Percentiles rank a stretch among this genome's conserved stretches.
Evolutionary conservation across 1,140 invertebrate genomes (phyloP).

Genomic region (Pinna nobilis): DNA sequence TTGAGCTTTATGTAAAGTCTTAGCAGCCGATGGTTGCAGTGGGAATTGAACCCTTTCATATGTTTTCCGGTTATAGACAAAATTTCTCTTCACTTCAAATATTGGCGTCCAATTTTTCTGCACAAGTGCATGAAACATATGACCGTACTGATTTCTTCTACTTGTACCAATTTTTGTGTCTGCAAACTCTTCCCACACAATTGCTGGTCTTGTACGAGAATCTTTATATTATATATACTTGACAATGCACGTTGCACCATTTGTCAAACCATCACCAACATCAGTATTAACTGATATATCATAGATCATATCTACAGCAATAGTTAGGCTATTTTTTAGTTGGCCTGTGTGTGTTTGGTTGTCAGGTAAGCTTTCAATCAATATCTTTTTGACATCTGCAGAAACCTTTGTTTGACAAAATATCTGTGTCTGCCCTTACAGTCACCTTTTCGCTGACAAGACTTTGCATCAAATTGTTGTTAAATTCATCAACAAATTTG

Average conservation of each 20-base stretch:
- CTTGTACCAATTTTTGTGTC: constrained; percentile 17
- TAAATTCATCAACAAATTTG: constrained; percentile 28
- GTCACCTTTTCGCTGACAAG: too few species aligned
- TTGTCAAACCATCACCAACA: constrained; percentile 26
- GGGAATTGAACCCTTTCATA: too few species aligned
- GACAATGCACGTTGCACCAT: constrained; percentile 25
- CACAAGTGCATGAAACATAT: constrained; percentile 4
- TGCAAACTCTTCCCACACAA: constrained; percentile 38
- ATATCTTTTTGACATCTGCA: too few species aligned
- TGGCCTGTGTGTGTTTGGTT: constrained; percentile 22
- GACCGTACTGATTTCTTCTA: constrained; percentile 22
- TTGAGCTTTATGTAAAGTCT: constrained; percentile 36
- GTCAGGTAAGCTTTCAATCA: too few species aligned
- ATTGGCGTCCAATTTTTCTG: too few species aligned
- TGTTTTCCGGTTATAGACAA: too few species aligned
- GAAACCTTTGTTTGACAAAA: constrained; percentile 4
- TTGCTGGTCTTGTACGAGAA: constrained; percentile 15
- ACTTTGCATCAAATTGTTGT: constrained; percentile 4
- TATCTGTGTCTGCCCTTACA: too few species aligned
- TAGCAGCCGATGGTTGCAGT: constrained; percentile 22
- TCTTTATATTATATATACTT: constrained; percentile 37
- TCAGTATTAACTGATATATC: constrained; percentile 31
- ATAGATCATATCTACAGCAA: constrained; percentile 32
- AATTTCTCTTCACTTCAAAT: too few species aligned
- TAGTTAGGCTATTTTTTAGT: background rate